Percentiles rank a stretch among this genome's conserved stretches.
These are phyloP conservation scores for Calameuta filiformis DNA, from an alignment of 2,888 invertebrate genomes.

Conservation along the genomic window DNA sequence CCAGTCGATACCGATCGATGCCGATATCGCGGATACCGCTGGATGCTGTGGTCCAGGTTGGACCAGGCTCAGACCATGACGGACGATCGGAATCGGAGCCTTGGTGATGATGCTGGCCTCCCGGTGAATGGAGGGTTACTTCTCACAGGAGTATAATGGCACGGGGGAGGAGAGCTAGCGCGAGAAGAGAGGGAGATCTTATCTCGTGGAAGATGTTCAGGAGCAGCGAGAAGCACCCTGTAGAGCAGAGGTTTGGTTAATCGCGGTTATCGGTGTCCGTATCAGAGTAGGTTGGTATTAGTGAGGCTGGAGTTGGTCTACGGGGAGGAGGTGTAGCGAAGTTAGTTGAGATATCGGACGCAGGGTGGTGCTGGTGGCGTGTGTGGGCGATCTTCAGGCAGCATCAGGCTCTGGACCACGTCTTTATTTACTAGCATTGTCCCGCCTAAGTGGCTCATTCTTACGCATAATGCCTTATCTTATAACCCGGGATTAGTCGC, in stretches of 20 bases:
- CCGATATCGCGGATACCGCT: too few relatives aligned
- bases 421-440: conserved; percentile 43
- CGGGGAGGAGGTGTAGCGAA: not conserved
- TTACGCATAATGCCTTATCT: conserved; percentile 18
- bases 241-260: conserved; percentile 21
- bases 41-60: too few relatives aligned
- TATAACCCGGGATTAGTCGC: conserved; percentile 13
- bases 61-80: too few relatives aligned
- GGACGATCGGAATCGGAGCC: too few relatives aligned
- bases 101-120: too few relatives aligned
- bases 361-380: not conserved
- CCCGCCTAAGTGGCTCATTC: conserved; percentile 27
- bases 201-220: not conserved
- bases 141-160: too few relatives aligned
- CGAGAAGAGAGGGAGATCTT: not conserved
- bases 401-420: conserved; percentile 20
- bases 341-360: not conserved
- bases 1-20: too few relatives aligned
- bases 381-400: conserved; percentile 26
- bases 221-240: conserved; percentile 20
- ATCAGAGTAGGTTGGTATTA: not conserved
- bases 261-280: conserved; percentile 19
- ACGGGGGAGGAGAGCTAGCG: not conserved
- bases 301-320: not conserved
- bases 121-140: too few relatives aligned